phyloP scores from a whole-genome alignment of 2,797 vertebrate genomes.

The Sternarchorhynchus goeldii region DNA sequence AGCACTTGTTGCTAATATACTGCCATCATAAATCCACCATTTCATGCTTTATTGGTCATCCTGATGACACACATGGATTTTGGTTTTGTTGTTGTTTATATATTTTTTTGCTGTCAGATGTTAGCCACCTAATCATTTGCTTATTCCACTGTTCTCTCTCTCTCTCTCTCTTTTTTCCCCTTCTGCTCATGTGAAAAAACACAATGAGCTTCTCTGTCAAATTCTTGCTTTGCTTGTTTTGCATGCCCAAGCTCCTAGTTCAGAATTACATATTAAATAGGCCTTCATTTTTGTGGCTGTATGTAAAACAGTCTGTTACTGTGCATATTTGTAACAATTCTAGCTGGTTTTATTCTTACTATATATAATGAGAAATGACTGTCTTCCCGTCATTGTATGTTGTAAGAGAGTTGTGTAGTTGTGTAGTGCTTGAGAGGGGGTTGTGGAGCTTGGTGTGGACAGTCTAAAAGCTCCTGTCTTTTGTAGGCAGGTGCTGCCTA shows the following conservation, averaged over 20 bases:
- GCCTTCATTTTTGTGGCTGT: too few relatives aligned
- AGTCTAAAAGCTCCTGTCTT: slow-evolving; percentile 51
- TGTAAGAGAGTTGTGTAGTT: background rate
- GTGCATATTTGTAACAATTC: too few relatives aligned
- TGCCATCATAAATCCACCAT: slow-evolving; percentile 70
- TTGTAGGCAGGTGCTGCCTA: slow-evolving; percentile 93
- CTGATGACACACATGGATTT: slow-evolving; percentile 55
- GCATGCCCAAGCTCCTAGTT: slow-evolving; percentile 26
- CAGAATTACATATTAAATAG: background rate
- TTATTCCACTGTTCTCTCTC: slow-evolving; percentile 43
- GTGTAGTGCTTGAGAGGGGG: background rate
- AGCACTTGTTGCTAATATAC: slow-evolving; percentile 67
- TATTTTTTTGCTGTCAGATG: slow-evolving; percentile 38
- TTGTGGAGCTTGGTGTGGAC: slow-evolving; percentile 26
- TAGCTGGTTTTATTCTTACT: background rate
- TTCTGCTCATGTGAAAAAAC: slow-evolving; percentile 46
- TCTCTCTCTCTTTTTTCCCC: slow-evolving; percentile 52
- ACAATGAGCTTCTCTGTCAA: slow-evolving; percentile 43
- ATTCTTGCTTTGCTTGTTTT: slow-evolving; percentile 39
- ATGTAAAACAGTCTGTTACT: too few relatives aligned
- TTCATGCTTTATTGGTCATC: slow-evolving; percentile 65
- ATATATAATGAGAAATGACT: background rate
- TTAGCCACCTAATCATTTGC: slow-evolving; percentile 45
- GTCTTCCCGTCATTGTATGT: background rate
- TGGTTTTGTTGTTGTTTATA: slow-evolving; percentile 18